Base-by-base conservation (phyloP, 2,888 invertebrate species). In the Proisotoma minuta region DNA sequence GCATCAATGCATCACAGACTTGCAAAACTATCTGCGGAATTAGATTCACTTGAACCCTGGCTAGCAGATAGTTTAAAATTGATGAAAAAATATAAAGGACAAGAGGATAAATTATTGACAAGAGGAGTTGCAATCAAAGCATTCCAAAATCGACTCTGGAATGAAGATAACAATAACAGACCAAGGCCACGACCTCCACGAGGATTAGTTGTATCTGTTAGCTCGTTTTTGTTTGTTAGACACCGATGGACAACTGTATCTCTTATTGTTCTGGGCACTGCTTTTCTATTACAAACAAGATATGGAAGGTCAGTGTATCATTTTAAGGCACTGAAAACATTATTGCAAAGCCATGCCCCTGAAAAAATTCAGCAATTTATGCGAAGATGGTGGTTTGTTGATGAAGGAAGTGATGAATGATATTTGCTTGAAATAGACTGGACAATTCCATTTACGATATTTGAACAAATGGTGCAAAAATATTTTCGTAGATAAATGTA, bases 1-100 rank as follows among this genome's bases (percentile, higher is more conserved):
- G 73, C 73, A 1, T 60, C 68, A 8, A 70, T 73, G 70, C 73
- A 73, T 54, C 66, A 70, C 48, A 62, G 64, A 15, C 60, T 73
- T 1, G 57, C 73, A 1, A 64, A 63, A 29, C 61, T 73, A 2
- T 71, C 73, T 8, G 60, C 60, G 23, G 65, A 59, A 24, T 60
- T 60, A 52, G 53, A 54, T 1, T 65, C 65, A 8, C 56, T 71
- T 15, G 73, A 73, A 59, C 70, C 73, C 3, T 73, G 73, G 73
- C 62, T 73, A 3, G 53, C 58, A 28, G 73, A 73, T 20, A 63
- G 66, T 39, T 48, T 64, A 15, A 39, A 63, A 10, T 47, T 73
- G 15, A 71, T 71, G 65, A 52, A 59, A 8, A 65, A 67, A 49
- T 73, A 71, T 43, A 49, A 47, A 24, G 67, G 67, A 20, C 39